phyloP scores from a whole-genome alignment of 2,113 vertebrate genomes.

The Catharus bicknelli region DNA sequence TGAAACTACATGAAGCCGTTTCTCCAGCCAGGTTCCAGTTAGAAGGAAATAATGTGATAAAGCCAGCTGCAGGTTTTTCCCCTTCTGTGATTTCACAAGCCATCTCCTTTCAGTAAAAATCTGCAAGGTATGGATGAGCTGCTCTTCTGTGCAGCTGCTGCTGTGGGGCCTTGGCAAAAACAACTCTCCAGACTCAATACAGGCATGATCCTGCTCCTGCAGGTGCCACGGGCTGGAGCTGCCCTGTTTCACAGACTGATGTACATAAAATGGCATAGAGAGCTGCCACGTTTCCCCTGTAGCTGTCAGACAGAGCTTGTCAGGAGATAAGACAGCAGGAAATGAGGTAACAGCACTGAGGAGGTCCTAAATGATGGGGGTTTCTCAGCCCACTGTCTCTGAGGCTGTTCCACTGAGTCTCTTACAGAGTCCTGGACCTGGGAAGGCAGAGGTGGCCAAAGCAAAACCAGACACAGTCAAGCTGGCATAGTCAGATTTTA shows the following conservation, averaged over 20 bases:
- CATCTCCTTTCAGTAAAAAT: not conserved
- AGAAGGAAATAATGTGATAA: not conserved
- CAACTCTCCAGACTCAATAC: accelerated
- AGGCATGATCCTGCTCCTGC: not conserved
- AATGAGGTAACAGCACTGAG: accelerated
- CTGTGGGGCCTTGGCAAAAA: not conserved
- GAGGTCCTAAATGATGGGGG: accelerated
- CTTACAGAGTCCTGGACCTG: not conserved
- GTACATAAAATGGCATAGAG: not conserved
- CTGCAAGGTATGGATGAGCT: not conserved
- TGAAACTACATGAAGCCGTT: not conserved
- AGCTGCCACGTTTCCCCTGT: not conserved
- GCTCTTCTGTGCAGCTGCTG: not conserved
- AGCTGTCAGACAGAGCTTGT: not conserved
- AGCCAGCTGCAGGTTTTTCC: not conserved
- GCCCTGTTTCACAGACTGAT: not conserved
- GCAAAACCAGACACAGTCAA: not conserved
- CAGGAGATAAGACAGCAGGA: not conserved
- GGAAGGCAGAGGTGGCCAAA: not conserved
- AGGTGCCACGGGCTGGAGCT: accelerated
- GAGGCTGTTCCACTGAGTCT: not conserved
- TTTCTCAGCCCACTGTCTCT: not conserved
- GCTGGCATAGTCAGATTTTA: not conserved
- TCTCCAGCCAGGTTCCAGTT: not conserved
- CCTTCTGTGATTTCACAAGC: not conserved